These are phyloP conservation scores for Armadillidium nasatum DNA, from an alignment of 1,140 invertebrate species.

Conservation along the genomic window DNA sequence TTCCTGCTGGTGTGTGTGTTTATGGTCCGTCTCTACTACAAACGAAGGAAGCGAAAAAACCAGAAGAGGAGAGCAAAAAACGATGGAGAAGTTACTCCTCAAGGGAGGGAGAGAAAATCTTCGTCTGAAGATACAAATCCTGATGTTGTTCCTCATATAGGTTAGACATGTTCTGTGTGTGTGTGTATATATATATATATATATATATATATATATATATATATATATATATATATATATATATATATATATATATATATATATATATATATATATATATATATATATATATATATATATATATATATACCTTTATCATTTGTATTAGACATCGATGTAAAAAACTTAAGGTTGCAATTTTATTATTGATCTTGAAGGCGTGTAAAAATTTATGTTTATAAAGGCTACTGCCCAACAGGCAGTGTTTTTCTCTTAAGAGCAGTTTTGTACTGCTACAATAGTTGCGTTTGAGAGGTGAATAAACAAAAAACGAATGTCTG, in stretches of 20 bases:
- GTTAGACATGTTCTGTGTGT: not conserved
- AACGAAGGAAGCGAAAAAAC: not conserved
- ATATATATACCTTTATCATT: too few relatives aligned
- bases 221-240: conserved; percentile 15
- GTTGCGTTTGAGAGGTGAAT: too few relatives aligned
- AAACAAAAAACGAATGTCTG: too few relatives aligned
- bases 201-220: conserved; percentile 1
- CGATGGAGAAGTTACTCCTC: not conserved
- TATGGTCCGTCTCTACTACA: not conserved
- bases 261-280: not conserved
- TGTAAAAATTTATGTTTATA: too few relatives aligned
- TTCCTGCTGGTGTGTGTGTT: not conserved
- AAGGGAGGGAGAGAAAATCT: not conserved
- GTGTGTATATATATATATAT: not conserved
- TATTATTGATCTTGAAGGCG: too few relatives aligned
- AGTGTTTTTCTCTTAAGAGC: too few relatives aligned
- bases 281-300: too few relatives aligned
- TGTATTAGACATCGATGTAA: too few relatives aligned
- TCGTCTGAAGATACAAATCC: not conserved
- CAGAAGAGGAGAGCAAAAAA: not conserved
- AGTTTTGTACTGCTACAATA: too few relatives aligned
- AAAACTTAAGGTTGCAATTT: too few relatives aligned
- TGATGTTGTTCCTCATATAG: not conserved
- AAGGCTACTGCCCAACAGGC: too few relatives aligned
- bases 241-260: conserved; percentile 8